Conservation (phyloP, 1,140 invertebrate genomes). For the Helicoverpa armigera region DNA sequence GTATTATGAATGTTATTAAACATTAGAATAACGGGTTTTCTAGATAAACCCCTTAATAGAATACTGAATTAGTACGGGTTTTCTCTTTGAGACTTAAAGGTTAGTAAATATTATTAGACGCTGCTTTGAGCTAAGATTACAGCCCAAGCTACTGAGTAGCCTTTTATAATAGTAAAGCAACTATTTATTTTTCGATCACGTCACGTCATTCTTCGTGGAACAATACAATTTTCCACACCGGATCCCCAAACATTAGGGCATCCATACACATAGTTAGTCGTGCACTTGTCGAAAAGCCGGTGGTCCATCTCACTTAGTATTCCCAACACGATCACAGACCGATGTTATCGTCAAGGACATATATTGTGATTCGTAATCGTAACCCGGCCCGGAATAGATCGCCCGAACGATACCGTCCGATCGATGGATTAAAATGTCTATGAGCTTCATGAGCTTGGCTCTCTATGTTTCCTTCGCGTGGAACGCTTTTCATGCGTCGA, state of each 20-base stretch:
- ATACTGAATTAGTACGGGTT: background rate
- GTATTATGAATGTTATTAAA: constrained; percentile 39
- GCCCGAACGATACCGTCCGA: constrained; percentile 69
- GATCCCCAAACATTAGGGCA: constrained; percentile 46
- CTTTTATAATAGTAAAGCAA: background rate
- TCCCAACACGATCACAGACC: constrained; percentile 66
- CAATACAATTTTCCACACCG: constrained; percentile 50
- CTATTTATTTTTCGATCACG: constrained; percentile 5
- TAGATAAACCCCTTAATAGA: constrained; percentile 14
- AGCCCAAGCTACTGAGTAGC: background rate
- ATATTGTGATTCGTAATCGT: constrained; percentile 78
- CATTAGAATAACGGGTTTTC: constrained; percentile 27
- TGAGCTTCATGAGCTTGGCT: constrained; percentile 55
- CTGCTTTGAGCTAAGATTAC: background rate
- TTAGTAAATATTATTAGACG: background rate
- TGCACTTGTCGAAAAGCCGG: constrained; percentile 63
- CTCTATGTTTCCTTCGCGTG: constrained; percentile 59
- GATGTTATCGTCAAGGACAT: constrained; percentile 82
- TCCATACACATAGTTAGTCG: constrained; percentile 49
- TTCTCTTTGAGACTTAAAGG: background rate
- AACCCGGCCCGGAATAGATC: constrained; percentile 78
- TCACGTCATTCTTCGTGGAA: constrained; percentile 36
- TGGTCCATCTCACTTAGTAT: constrained; percentile 79
- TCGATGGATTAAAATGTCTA: constrained; percentile 76
- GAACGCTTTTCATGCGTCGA: constrained; percentile 61